Base-by-base conservation (phyloP, 2,888 invertebrate species). In the Hydroisotoma schaefferi region DNA sequence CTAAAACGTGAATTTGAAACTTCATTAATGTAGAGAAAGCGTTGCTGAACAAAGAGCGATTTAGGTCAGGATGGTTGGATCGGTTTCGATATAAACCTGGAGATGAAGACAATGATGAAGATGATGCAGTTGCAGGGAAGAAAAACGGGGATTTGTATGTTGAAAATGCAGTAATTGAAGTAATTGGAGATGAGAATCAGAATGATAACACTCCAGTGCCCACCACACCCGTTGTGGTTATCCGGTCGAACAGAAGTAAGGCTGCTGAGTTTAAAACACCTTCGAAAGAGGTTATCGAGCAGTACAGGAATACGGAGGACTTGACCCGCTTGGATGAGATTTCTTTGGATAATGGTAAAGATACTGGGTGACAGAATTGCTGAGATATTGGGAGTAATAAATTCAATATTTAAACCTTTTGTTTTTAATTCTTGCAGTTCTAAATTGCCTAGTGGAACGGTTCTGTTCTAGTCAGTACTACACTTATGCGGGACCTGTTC, bases 401-500 rank as follows among this genome's bases (percentile, higher is more conserved):
- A 38, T 10, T 15, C 25, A 23, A 10, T 12, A 28, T 28, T 43
- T 8, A 27, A 20, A 22, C 2, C 12, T 48, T 38, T 23, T 28
- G 25, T 18, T 55, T 22, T 52, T 38, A 22, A 10, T 56, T 5
- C 12, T 58, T 59, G 22, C 20, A 69, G 69, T 68, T 12, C 33
- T 70, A 23, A 63, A 63, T 23, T 70, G 70, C 29, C 26, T 70
- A 8, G 22, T 61, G 2, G 59, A 68, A 33, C 23, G 70, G 33
- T 70, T 59, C 33, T 29, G 55, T 18, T 43, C 37, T 8, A 44
- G 57, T 10, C 43, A 61, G 29, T 68, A 57, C 29, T 66, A 65
- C 18, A 70, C 70, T 10, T 68, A 63, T 38, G 70, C 68, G n/a
- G 70, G 70, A 15, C 53, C 62, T 23, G 59, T 70, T 2, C 52